Evolutionary conservation across 2,888 invertebrate genomes (phyloP).

Genomic region (Cryptosula pallasiana): DNA sequence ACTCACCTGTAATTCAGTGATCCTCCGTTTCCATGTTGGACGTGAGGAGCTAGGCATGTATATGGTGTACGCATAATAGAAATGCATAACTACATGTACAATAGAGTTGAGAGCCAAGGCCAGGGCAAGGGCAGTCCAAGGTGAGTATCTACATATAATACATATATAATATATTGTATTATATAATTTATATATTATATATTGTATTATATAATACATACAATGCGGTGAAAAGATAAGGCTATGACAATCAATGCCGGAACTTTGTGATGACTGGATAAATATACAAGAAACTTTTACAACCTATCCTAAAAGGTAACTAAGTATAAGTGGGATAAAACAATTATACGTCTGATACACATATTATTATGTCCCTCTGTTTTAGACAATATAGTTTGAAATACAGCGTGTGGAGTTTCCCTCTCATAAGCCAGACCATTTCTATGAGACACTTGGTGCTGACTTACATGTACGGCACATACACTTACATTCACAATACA

Average conservation of each 20-base stretch:
- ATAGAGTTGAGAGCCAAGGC: conserved; percentile 43
- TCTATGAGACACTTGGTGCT: too few relatives aligned
- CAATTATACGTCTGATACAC: too few relatives aligned
- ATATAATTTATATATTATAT: neutral
- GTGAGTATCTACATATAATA: conserved; percentile 29
- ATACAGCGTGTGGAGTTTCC: too few relatives aligned
- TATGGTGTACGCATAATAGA: conserved; percentile 45
- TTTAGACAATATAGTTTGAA: too few relatives aligned
- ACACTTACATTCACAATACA: too few relatives aligned
- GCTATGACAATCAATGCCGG: neutral
- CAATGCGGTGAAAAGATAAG: neutral
- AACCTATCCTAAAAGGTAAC: too few relatives aligned
- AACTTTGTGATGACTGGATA: too few relatives aligned
- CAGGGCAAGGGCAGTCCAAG: conserved; percentile 45
- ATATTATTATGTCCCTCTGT: too few relatives aligned
- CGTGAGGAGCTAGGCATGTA: conserved; percentile 33
- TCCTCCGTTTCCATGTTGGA: conserved; percentile 42
- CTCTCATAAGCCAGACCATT: too few relatives aligned
- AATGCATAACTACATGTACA: conserved; percentile 45
- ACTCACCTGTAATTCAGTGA: conserved; percentile 47
- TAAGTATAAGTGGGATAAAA: too few relatives aligned
- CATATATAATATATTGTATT: neutral
- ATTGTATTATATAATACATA: neutral
- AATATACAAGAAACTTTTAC: too few relatives aligned
- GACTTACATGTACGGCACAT: too few relatives aligned